phyloP scores from a whole-genome alignment of 1,140 invertebrate species.

The Drosophila nikananu region DNA sequence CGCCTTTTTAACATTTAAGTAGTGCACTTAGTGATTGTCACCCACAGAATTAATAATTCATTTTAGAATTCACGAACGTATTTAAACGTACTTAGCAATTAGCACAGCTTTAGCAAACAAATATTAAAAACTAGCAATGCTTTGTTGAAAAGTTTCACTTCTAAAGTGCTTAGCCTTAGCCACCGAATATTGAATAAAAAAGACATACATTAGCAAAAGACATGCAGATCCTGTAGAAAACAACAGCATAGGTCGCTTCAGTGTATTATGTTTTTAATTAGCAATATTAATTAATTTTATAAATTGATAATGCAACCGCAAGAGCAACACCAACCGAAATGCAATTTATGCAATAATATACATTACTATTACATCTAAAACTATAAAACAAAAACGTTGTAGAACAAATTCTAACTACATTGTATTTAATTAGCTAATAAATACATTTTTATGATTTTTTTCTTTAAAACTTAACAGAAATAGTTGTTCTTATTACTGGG shows the following conservation, averaged over 20 bases:
- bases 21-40: slow-evolving; percentile 75
- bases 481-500: neutral
- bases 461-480: slow-evolving; percentile 39
- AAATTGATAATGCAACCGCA: slow-evolving; percentile 33
- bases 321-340: slow-evolving; percentile 51
- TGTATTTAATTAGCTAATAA: slow-evolving; percentile 72
- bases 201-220: slow-evolving; percentile 34
- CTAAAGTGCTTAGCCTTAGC: slow-evolving; percentile 67
- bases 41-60: slow-evolving; percentile 32
- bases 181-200: slow-evolving; percentile 36
- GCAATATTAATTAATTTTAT: slow-evolving; percentile 40
- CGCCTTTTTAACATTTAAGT: slow-evolving; percentile 75
- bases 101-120: slow-evolving; percentile 75
- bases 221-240: slow-evolving; percentile 19
- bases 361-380: slow-evolving; percentile 42
- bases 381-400: slow-evolving; percentile 47
- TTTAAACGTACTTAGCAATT: slow-evolving; percentile 61
- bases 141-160: slow-evolving; percentile 72
- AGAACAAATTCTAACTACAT: slow-evolving; percentile 75
- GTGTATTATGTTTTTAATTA: slow-evolving; percentile 49
- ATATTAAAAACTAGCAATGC: slow-evolving; percentile 59
- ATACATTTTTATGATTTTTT: slow-evolving; percentile 70
- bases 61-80: slow-evolving; percentile 35
- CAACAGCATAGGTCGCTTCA: slow-evolving; percentile 23
- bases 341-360: slow-evolving; percentile 63